Base-by-base conservation (phyloP, 2,797 vertebrate species). In the Microctenopoma steveboyesi region DNA sequence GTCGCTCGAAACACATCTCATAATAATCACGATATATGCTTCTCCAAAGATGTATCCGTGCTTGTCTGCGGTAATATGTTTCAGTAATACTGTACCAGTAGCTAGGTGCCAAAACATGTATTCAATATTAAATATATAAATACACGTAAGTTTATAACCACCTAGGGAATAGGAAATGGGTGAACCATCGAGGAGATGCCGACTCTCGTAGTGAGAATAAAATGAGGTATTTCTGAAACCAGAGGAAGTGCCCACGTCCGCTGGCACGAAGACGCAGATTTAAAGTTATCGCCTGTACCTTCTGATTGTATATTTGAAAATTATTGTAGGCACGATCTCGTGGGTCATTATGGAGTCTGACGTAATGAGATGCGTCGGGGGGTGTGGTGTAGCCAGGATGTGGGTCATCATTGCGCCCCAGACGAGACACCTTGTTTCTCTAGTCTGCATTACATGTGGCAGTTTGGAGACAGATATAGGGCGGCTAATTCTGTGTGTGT, bases 351-450 rank as follows among this genome's bases (percentile, higher is more conserved):
- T 80, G 58, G 33, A 86, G 82, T 82, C 82, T 90, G 89, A 91
- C 85, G 88, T 91, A 87, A 88, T 86, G 79, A 79, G 76, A 76
- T 61, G 64, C 69, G 81, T 57, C 40, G 7, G 42, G 78, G 72
- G 73, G 69, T 45, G 86, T 70, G 76, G 69, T 74, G 70, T 53
- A 51, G 59, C 68, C 7, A 12, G 68, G 72, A 93, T 92, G 81
- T 93, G 86, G 90, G 90, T 90, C 90, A 93, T 77, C 87, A 67
- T 53, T 68, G 81, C 62, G 68, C 59, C 73, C 68, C 88, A 89
- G 83, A 89, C 87, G 11, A 82, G 71, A 83, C 79, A 60, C 62
- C 57, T 69, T 78, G 33, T 72, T 60, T 66, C 56, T 52, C 15
- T 47, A 59, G 59, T 69, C 71, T 86, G 64, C 37, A 39, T 80